Base-by-base conservation (phyloP, 2,888 invertebrate species). In the Monoplex corrugatus region DNA sequence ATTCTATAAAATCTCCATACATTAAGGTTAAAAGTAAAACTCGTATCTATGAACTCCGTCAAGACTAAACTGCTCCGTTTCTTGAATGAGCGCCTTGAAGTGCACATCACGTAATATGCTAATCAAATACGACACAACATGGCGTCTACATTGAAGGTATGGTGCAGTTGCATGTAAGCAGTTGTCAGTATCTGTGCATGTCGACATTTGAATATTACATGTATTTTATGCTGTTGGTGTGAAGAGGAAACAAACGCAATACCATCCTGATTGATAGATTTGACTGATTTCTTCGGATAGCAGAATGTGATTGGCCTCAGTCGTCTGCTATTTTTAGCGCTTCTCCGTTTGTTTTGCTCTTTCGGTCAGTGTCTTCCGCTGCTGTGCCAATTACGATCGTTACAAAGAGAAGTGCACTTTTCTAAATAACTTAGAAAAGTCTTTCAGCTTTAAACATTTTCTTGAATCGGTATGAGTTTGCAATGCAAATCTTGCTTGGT, bases 61-160 rank as follows among this genome's bases (percentile, higher is more conserved):
- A 35, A 28, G 13, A 13, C 35, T 13, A 3, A 16, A 35, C 32
- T 28, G 32, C n/a, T 32, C n/a, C 28, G n/a, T 35, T 80, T 8
- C 28, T 80, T 5, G 8, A 2, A 2, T 8, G 16, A 28, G 16
- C 23, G 40, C 8, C 38, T 23, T 38, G 78, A 40, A 1, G 38
- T 35, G 5, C 87, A 35, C 75, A 23, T 57, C 82, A 88, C 68
- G 68, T 83, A 88, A 88, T 83, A 88, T 88, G 88, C 83, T 88
- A 88, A 88, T 88, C 87, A 82, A 87, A 43, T 75, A 83, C 80
- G 45, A 43, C 83, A 88, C 82, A 83, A 80, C 44, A 88, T 88
- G 83, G 83, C 83, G 88, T 63, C 72, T 82, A 38, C 28, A 19
- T 40, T 88, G 44, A 38, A 83, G 88, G 83, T 83, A 83, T 44